Evolutionary conservation across 2,888 invertebrate genomes (phyloP).

Genomic region (Cataglyphis albicans): DNA sequence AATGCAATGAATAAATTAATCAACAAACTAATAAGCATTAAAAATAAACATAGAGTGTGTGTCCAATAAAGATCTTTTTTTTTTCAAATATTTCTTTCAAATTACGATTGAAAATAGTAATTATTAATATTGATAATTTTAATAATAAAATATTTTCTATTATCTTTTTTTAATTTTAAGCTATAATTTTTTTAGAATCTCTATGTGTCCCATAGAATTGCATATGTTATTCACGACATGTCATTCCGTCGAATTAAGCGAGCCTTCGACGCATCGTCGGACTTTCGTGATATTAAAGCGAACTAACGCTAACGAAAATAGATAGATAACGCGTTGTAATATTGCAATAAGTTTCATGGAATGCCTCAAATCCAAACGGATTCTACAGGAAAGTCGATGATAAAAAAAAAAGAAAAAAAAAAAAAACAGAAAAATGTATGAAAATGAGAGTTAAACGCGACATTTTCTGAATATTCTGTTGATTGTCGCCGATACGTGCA

Average conservation of each 20-base stretch:
- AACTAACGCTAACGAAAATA: constrained; percentile 36
- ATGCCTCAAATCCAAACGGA: not conserved
- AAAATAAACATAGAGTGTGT: not conserved
- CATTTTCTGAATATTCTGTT: not conserved
- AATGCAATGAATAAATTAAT: not conserved
- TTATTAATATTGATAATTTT: not conserved
- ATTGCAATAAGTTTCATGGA: constrained; percentile 5
- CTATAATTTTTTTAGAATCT: not conserved
- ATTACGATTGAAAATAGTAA: not conserved
- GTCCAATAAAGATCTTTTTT: not conserved
- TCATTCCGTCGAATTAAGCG: constrained; percentile 5
- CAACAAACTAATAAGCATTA: not conserved
- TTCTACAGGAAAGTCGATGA: not conserved
- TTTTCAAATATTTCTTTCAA: not conserved
- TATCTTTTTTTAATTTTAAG: not conserved
- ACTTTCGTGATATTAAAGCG: constrained; percentile 41
- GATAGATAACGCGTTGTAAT: not conserved
- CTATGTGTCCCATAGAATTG: not conserved
- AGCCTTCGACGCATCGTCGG: constrained; percentile 14
- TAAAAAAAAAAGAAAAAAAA: not conserved
- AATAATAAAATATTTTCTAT: not conserved
- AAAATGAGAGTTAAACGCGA: not conserved
- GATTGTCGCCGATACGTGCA: constrained; percentile 1
- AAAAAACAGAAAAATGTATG: not conserved
- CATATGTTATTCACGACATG: not conserved